phyloP scores from a whole-genome alignment of 2,888 invertebrate genomes.

The Phrixothrix hirtus region DNA sequence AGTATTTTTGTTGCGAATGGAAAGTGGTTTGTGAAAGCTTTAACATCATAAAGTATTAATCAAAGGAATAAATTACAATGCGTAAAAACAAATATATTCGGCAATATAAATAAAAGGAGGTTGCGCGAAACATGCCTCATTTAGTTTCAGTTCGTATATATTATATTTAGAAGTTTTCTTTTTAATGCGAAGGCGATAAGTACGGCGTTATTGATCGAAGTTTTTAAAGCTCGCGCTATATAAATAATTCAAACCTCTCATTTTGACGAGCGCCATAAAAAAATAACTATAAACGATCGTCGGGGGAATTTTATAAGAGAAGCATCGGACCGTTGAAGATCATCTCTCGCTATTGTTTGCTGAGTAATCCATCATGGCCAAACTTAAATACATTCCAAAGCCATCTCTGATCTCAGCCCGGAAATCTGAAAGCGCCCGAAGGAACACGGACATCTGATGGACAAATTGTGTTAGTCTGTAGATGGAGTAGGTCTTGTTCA shows the following conservation, averaged over 20 bases:
- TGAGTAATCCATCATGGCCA: slow-evolving; percentile 46
- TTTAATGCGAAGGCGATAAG: slow-evolving; percentile 19
- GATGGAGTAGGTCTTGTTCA: slow-evolving; percentile 13
- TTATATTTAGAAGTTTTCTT: slow-evolving; percentile 12
- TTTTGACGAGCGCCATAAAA: slow-evolving; percentile 28
- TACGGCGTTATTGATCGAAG: slow-evolving; percentile 6
- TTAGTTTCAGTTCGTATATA: slow-evolving; percentile 1
- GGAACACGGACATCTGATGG: slow-evolving; percentile 47
- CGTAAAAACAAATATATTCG: too few species aligned
- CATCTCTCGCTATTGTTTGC: slow-evolving; percentile 45
- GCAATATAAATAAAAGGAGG: too few species aligned
- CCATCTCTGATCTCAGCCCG: slow-evolving; percentile 38
- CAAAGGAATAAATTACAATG: too few species aligned
- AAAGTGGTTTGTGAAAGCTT: too few species aligned
- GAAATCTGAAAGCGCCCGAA: slow-evolving; percentile 45
- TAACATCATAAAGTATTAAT: too few species aligned
- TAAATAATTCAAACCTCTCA: slow-evolving; percentile 42
- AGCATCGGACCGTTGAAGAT: slow-evolving; percentile 41
- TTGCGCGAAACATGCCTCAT: slow-evolving; percentile 1
- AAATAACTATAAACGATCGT: slow-evolving; percentile 34
- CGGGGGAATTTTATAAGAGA: slow-evolving; percentile 37
- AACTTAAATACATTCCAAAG: slow-evolving; percentile 43
- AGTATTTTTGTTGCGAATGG: too few species aligned
- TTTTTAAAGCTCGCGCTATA: slow-evolving; percentile 27
- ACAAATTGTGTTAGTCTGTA: slow-evolving; percentile 47